A percentile compares a stretch with the other conserved stretches of the same genome.
phyloP scores from a whole-genome alignment of 2,797 vertebrate species.

The Manis crassicaudata region DNA sequence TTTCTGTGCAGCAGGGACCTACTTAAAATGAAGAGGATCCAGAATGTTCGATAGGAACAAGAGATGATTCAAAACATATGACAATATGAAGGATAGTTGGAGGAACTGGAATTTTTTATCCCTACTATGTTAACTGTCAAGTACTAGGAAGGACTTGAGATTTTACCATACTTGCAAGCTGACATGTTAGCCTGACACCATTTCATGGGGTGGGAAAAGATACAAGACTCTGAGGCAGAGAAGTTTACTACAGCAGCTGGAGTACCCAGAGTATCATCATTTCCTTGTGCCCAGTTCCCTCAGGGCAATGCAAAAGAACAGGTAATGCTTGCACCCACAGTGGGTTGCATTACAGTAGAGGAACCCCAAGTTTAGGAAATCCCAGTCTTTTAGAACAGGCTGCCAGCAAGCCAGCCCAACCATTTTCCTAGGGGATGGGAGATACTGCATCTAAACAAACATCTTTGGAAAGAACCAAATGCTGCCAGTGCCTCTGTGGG shows the following conservation, averaged over 20 bases:
- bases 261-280: not conserved
- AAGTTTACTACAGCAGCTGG: not conserved
- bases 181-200: not conserved
- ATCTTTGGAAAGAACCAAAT: constrained; percentile 20
- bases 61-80: constrained; percentile 19
- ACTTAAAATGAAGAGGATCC: not conserved
- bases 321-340: rapidly evolving
- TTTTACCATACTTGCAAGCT: not conserved
- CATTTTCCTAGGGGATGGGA: not conserved
- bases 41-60: constrained; percentile 44
- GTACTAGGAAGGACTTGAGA: not conserved
- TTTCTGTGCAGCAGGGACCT: not conserved
- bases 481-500: not conserved
- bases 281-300: not conserved
- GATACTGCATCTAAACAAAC: not conserved
- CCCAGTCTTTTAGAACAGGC: not conserved
- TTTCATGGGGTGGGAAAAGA: not conserved
- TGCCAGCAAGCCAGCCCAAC: not conserved
- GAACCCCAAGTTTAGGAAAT: not conserved
- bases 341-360: not conserved
- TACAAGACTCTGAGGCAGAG: not conserved
- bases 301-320: not conserved
- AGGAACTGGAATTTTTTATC: not conserved
- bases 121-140: not conserved
- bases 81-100: not conserved